A percentile compares a stretch with the other conserved stretches of the same genome.
Evolutionary conservation across 1,140 invertebrate genomes (phyloP).

Genomic region (Drosophila prosaltans): DNA sequence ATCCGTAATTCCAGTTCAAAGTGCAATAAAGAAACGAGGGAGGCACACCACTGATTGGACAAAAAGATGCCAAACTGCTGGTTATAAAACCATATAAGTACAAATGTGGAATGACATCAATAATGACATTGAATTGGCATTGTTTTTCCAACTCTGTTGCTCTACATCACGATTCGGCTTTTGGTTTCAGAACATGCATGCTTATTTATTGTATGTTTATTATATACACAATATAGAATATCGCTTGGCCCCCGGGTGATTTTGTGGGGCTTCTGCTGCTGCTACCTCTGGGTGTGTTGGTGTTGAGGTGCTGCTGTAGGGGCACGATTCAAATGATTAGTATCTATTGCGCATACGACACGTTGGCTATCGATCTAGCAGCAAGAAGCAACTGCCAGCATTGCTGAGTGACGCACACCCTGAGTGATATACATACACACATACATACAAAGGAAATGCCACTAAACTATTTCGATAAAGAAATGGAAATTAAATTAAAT

Average conservation of each 20-base stretch:
- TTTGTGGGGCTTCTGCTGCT: conserved; percentile 15
- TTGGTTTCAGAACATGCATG: conserved; percentile 35
- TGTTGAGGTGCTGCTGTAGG: conserved; percentile 59
- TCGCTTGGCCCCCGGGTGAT: conserved; percentile 11
- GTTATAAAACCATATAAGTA: conserved; percentile 66
- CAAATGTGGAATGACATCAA: conserved; percentile 72
- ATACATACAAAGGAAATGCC: conserved; percentile 50
- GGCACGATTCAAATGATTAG: conserved; percentile 41
- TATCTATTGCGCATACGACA: conserved; percentile 66
- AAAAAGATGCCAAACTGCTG: conserved; percentile 22
- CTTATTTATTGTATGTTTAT: conserved; percentile 71
- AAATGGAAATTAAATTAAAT: conserved; percentile 50
- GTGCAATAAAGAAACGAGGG: no score
- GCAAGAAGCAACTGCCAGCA: not conserved
- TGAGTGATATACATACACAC: conserved; percentile 30
- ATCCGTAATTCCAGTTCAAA: no score
- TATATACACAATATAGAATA: conserved; percentile 70
- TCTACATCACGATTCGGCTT: not conserved
- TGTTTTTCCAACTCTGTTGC: not conserved
- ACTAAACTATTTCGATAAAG: conserved; percentile 69
- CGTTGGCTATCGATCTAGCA: conserved; percentile 58
- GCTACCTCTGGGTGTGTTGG: no score
- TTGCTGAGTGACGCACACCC: conserved; percentile 48
- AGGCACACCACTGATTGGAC: no score
- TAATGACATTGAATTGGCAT: conserved; percentile 74